Conservation (phyloP, 2,888 invertebrate species). For the Cryptocephalus primarius region DNA sequence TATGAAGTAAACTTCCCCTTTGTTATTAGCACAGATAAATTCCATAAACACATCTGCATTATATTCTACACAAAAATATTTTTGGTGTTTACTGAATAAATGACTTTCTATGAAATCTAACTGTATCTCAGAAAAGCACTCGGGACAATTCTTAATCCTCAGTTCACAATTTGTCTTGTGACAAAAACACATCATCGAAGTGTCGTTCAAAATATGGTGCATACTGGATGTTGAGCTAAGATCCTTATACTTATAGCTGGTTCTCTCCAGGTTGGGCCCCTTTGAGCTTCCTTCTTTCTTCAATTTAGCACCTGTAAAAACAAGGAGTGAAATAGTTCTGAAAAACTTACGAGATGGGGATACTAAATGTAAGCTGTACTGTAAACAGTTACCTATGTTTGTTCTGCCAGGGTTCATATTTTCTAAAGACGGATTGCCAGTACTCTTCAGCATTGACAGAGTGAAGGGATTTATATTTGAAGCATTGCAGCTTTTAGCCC, state of each 20-base stretch:
- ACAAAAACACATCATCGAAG: slow-evolving; percentile 12
- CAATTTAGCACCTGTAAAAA: slow-evolving; percentile 6
- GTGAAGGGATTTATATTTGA: slow-evolving; percentile 25
- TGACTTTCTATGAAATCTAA: no score
- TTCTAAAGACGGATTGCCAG: slow-evolving; percentile 40
- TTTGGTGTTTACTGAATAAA: no score
- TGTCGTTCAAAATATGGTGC: slow-evolving; percentile 40
- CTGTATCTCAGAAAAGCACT: no score
- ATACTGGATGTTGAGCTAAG: slow-evolving; percentile 46
- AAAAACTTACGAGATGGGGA: not conserved
- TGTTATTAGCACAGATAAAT: no score
- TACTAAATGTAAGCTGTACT: no score
- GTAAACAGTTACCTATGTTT: slow-evolving; percentile 14
- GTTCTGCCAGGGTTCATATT: slow-evolving; percentile 32
- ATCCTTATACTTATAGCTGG: slow-evolving; percentile 31
- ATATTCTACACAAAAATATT: no score
- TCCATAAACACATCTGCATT: no score
- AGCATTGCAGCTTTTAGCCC: slow-evolving; percentile 34
- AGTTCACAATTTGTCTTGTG: no score
- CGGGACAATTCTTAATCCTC: no score
- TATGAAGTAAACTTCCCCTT: no score
- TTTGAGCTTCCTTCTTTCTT: slow-evolving; percentile 34
- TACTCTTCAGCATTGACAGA: slow-evolving; percentile 18
- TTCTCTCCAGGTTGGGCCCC: slow-evolving; percentile 34
- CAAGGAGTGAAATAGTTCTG: not conserved